Evolutionary conservation across 1,140 invertebrate genomes (phyloP).

Genomic region (Caenorhabditis elegans): WBcel235 BX284605.5:6373501-6374000

Average conservation of each 20-base stretch:
- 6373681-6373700: conserved; percentile 53
- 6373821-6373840: neutral
- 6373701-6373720: conserved; percentile 57
- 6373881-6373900: conserved; percentile 59
- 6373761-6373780: conserved; percentile 6
- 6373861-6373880: conserved; percentile 61
- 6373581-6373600: conserved; percentile 36
- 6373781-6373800: neutral
- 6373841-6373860: conserved; percentile 44
- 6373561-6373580: conserved; percentile 49
- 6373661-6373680: neutral
- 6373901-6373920: conserved; percentile 62
- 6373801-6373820: too few species aligned
- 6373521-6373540: conserved; percentile 62
- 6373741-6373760: conserved; percentile 30
- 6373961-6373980: conserved; percentile 60
- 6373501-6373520: conserved; percentile 60
- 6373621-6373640: conserved; percentile 34
- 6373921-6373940: conserved; percentile 61
- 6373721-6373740: conserved; percentile 2
- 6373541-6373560: conserved; percentile 33
- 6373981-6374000: conserved; percentile 60
- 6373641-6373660: neutral
- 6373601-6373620: neutral
- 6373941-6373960: conserved; percentile 63